A percentile compares a stretch with the other conserved stretches of the same genome.
Evolutionary conservation across 92 coral and sea anemone genomes (phyloP).

Genomic region (Porites divaricata): DNA sequence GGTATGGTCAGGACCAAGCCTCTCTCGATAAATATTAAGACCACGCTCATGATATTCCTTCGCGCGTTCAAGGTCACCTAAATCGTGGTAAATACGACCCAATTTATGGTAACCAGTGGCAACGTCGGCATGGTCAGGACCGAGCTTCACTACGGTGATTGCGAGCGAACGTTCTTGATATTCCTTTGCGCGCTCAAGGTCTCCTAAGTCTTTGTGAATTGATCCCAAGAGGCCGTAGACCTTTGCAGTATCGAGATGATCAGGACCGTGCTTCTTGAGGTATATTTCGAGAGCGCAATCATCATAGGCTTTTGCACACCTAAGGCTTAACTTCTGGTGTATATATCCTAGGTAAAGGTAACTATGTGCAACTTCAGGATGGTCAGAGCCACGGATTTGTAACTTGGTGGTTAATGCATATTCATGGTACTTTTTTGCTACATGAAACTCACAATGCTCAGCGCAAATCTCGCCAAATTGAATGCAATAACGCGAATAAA

Average conservation of each 20-base stretch:
- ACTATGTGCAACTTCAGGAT: background rate
- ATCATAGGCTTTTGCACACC: background rate
- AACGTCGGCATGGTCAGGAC: no score
- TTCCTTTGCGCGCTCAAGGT: no score
- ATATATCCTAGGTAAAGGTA: background rate
- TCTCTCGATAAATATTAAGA: background rate
- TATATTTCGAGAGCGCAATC: background rate
- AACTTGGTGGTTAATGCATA: background rate
- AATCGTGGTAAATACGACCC: no score
- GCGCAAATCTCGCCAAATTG: background rate
- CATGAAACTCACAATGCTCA: background rate
- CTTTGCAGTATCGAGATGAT: background rate
- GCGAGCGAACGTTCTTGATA: no score
- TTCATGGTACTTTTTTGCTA: background rate
- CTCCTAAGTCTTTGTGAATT: background rate
- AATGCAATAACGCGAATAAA: background rate
- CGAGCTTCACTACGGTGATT: background rate
- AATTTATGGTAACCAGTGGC: no score
- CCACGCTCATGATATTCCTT: background rate
- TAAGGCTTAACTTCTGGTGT: background rate
- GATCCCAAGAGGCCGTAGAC: background rate
- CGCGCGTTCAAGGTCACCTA: constrained; percentile 1
- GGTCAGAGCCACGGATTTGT: background rate
- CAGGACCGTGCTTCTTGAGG: background rate
- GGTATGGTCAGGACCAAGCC: background rate